Conservation (phyloP, 2,113 vertebrate species). For the Acrocephalus arundinaceus region DNA sequence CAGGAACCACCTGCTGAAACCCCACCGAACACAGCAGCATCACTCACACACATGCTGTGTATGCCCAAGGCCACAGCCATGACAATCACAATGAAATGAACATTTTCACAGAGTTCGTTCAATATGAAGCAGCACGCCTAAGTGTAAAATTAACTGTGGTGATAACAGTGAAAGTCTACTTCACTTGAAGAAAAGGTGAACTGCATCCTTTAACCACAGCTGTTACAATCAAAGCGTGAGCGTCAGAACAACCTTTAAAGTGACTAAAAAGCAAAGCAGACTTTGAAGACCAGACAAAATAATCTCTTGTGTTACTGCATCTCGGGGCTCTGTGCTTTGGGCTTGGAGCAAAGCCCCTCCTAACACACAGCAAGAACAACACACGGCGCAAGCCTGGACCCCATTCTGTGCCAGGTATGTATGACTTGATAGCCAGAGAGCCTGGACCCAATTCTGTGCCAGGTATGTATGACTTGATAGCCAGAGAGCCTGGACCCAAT, state of each 20-base stretch:
- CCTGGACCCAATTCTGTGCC: too few relatives aligned
- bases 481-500: fast-evolving
- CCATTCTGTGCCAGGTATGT: fast-evolving
- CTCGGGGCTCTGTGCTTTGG: fast-evolving
- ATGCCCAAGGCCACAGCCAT: fast-evolving
- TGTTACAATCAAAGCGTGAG: fast-evolving
- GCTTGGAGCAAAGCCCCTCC: neutral
- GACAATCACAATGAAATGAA: fast-evolving
- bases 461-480: too few relatives aligned
- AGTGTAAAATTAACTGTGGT: fast-evolving
- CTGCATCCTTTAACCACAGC: neutral
- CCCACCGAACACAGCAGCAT: fast-evolving
- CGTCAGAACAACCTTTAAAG: neutral
- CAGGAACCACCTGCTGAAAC: neutral
- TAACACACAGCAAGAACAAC: neutral
- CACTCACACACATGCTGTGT: fast-evolving
- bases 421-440: too few relatives aligned
- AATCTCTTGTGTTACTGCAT: too few relatives aligned
- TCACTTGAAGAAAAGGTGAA: neutral
- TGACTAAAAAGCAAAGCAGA: fast-evolving
- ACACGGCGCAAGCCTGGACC: fast-evolving
- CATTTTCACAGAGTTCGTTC: fast-evolving
- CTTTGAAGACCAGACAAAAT: neutral
- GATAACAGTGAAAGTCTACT: too few relatives aligned
- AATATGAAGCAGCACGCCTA: fast-evolving